Conservation (phyloP, 64 coral and sea anemone genomes). For the Montipora efflorescens region DNA sequence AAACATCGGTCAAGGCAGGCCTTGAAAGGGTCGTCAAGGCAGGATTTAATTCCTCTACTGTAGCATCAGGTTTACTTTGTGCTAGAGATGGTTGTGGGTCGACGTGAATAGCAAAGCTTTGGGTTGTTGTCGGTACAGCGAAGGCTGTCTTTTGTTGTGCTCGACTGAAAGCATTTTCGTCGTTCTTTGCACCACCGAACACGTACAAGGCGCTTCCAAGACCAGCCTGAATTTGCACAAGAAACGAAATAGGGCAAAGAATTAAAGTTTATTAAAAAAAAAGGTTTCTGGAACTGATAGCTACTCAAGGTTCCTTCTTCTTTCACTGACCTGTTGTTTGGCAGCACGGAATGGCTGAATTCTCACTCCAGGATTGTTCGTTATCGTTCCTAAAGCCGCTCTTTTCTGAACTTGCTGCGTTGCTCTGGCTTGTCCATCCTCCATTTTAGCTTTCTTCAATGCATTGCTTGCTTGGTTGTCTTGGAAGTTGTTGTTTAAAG, state of each 20-base stretch:
- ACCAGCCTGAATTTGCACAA: conserved; percentile 40
- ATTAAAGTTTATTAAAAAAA: background rate
- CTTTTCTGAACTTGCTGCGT: conserved; percentile 78
- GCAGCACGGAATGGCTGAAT: conserved; percentile 93
- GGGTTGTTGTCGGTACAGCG: conserved; percentile 43
- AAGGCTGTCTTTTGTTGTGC: conserved; percentile 74
- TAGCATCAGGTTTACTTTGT: conserved; percentile 17
- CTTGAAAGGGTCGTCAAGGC: conserved; percentile 86
- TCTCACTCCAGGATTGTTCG: conserved; percentile 90
- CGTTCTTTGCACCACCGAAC: conserved; percentile 69
- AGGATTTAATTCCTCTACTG: conserved; percentile 70
- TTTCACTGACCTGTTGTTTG: conserved; percentile 63
- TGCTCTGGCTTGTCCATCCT: conserved; percentile 80
- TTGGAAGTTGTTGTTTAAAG: conserved; percentile 77
- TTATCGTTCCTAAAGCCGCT: conserved; percentile 89
- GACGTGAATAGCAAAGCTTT: conserved; percentile 84
- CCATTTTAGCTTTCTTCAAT: conserved; percentile 91
- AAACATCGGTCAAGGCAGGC: conserved; percentile 87
- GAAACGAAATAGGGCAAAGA: background rate
- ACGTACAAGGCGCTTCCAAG: background rate
- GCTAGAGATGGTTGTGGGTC: conserved; percentile 65
- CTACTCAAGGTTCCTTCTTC: background rate
- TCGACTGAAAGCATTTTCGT: conserved; percentile 82
- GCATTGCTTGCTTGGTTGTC: conserved; percentile 73
- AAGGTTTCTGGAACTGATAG: background rate